Conservation (phyloP, 2,113 vertebrate species). For the Pygoscelis antarcticus region DNA sequence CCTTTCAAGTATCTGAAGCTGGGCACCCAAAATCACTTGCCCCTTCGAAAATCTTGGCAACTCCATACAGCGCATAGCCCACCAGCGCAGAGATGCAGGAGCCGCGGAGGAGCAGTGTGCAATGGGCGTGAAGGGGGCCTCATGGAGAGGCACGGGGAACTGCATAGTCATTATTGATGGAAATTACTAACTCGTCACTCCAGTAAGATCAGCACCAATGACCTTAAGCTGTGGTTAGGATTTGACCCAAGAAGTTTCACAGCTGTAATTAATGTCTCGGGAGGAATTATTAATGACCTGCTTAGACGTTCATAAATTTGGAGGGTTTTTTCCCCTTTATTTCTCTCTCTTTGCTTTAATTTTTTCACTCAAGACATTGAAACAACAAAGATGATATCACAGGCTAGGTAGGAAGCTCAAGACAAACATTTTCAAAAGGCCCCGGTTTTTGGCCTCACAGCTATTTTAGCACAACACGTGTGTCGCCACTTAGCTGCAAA, state of each 20-base stretch:
- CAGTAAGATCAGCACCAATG: background rate
- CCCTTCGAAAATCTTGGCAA: background rate
- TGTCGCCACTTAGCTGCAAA: background rate
- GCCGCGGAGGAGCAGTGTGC: background rate
- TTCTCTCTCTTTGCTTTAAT: background rate
- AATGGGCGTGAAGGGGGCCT: background rate
- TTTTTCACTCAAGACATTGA: background rate
- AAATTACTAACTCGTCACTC: background rate
- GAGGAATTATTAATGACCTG: background rate
- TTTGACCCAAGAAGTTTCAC: background rate
- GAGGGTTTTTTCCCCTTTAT: background rate
- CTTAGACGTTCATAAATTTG: background rate
- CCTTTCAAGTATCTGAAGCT: background rate
- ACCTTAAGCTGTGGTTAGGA: background rate
- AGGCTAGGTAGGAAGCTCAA: background rate
- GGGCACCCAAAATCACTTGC: background rate
- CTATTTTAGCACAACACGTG: background rate
- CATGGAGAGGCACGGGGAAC: background rate
- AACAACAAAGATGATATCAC: background rate
- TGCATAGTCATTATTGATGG: background rate
- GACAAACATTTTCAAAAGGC: constrained; percentile 19
- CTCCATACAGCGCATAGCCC: background rate
- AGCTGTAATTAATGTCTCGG: background rate
- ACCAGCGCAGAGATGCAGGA: background rate
- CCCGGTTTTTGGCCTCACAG: background rate